phyloP scores from a whole-genome alignment of 2,888 invertebrate genomes.

The Tetramorium bicarinatum region DNA sequence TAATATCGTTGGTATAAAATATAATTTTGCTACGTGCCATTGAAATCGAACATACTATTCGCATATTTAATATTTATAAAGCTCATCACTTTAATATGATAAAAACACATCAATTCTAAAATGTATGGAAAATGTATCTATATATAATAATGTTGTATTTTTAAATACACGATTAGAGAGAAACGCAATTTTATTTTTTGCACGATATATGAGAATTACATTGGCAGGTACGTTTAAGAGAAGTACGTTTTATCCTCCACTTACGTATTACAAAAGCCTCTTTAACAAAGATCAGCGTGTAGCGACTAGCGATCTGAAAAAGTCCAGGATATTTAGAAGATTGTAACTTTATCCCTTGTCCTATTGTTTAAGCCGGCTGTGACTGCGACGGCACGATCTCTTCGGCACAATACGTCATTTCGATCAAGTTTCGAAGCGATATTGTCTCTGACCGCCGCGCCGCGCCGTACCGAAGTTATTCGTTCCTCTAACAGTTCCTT shows the following conservation, averaged over 20 bases:
- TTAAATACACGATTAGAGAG: neutral
- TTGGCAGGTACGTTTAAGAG: neutral
- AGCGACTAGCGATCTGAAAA: neutral
- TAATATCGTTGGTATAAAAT: constrained; percentile 7
- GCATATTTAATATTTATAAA: neutral
- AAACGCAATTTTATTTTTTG: neutral
- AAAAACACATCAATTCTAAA: neutral
- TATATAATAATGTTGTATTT: constrained; percentile 4
- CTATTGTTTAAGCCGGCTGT: constrained; percentile 42
- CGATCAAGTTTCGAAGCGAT: constrained; percentile 38
- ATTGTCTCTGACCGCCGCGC: constrained; percentile 23
- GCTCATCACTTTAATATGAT: neutral
- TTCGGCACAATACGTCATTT: constrained; percentile 25
- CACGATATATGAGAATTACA: neutral
- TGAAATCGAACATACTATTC: neutral
- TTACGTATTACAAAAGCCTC: constrained; percentile 5
- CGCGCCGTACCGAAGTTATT: constrained; percentile 23
- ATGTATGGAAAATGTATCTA: neutral
- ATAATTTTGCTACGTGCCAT: neutral
- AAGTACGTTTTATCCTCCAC: neutral
- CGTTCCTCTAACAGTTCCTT: constrained; percentile 22
- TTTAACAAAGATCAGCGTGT: constrained; percentile 10
- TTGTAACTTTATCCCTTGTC: constrained; percentile 40
- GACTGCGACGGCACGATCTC: constrained; percentile 17
- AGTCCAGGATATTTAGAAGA: constrained; percentile 22